phyloP scores from a whole-genome alignment of 2,113 vertebrate genomes.

The Dasyornis broadbenti region DNA sequence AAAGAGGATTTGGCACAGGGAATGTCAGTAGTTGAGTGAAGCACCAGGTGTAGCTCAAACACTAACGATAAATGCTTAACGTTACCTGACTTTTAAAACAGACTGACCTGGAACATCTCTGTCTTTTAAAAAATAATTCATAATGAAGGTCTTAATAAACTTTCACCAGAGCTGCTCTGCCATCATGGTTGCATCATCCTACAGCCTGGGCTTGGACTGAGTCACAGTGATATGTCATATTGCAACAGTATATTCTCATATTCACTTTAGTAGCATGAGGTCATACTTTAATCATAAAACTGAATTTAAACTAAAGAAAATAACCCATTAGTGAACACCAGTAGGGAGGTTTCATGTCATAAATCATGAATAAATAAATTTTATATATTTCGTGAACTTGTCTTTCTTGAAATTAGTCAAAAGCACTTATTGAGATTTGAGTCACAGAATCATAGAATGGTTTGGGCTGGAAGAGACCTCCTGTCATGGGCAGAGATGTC shows the following conservation, averaged over 20 bases:
- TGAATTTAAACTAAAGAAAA: background rate
- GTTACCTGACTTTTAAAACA: background rate
- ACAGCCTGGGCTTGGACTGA: background rate
- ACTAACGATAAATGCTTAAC: background rate
- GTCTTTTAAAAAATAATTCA: background rate
- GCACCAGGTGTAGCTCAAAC: background rate
- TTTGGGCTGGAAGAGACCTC: background rate
- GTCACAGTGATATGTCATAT: background rate
- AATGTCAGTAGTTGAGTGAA: background rate
- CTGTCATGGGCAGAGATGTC: background rate
- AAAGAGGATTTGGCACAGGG: background rate
- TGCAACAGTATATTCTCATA: background rate
- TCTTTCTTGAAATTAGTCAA: background rate
- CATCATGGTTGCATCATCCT: background rate
- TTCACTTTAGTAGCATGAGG: background rate
- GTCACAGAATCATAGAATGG: background rate
- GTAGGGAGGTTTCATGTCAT: background rate
- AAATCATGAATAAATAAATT: background rate
- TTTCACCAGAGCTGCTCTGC: background rate
- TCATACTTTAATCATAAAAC: background rate
- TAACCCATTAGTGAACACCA: background rate
- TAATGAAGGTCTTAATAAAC: background rate
- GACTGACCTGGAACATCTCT: background rate
- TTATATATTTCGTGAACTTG: background rate
- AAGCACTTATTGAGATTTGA: background rate